These are phyloP conservation scores for Chiloscyllium plagiosum DNA, from an alignment of 2,113 vertebrate genomes.

Conservation along the genomic window DNA sequence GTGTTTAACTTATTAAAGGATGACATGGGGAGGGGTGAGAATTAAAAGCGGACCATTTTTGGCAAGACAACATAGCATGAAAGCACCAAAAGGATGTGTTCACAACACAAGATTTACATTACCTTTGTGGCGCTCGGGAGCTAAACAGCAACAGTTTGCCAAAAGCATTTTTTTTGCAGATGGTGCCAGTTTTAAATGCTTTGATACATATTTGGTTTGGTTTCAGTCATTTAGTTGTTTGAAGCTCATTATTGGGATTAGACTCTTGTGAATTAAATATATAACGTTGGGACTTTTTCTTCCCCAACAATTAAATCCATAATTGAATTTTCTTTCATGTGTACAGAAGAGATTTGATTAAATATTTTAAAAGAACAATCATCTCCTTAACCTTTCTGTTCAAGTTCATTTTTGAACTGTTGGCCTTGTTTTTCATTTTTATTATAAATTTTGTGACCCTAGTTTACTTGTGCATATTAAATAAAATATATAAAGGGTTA, in stretches of 20 bases:
- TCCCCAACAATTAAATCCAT: not conserved
- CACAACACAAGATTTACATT: not conserved
- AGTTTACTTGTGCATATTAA: not conserved
- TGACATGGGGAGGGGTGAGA: no score
- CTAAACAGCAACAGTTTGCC: not conserved
- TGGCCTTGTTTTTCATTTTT: not conserved
- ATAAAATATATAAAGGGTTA: not conserved
- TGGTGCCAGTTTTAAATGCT: not conserved
- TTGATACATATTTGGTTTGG: not conserved
- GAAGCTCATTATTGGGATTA: not conserved
- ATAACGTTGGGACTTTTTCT: not conserved
- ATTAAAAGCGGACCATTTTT: not conserved
- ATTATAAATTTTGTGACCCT: not conserved
- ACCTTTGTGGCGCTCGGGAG: not conserved
- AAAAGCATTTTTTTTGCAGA: not conserved
- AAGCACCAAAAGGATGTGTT: not conserved
- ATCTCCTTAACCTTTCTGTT: not conserved
- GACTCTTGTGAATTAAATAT: not conserved
- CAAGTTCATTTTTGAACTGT: not conserved
- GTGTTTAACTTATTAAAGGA: not conserved
- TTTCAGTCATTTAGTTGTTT: not conserved
- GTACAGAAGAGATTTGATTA: not conserved
- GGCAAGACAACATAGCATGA: not conserved
- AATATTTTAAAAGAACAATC: not conserved
- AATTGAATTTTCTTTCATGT: not conserved